These are phyloP conservation scores for Periophthalmodon schlosseri DNA, from an alignment of 2,113 vertebrate genomes.

Conservation along the genomic window DNA sequence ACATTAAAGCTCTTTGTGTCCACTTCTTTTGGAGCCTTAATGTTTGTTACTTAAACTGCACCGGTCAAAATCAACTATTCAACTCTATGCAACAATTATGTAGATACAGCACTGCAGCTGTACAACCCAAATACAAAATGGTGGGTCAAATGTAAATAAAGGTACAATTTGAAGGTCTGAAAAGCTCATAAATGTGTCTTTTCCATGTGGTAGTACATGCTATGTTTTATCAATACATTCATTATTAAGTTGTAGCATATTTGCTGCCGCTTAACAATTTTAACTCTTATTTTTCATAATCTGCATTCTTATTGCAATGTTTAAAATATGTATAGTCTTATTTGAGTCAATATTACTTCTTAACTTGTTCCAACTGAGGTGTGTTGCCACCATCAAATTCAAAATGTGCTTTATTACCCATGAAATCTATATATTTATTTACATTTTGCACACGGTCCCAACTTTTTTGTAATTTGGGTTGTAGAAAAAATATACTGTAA, in stretches of 20 bases:
- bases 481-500: not conserved
- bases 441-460: not conserved
- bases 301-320: not conserved
- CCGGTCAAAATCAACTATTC: constrained; percentile 9
- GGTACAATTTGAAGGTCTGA: not conserved
- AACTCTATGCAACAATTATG: not conserved
- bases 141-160: not conserved
- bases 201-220: not conserved
- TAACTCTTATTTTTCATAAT: not conserved
- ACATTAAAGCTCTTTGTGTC: constrained; percentile 56
- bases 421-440: not conserved
- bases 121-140: not conserved
- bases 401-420: not conserved
- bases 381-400: not conserved
- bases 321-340: not conserved
- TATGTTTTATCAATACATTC: not conserved
- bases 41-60: constrained; percentile 3
- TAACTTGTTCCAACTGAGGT: not conserved
- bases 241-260: not conserved
- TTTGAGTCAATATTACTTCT: not conserved
- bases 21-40: constrained; percentile 27
- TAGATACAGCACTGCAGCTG: constrained; percentile 4
- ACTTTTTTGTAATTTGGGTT: constrained; percentile 5
- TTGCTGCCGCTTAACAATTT: not conserved
- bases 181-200: not conserved